Evolutionary conservation across 1,140 invertebrate species (phyloP).

Genomic region (Drosophila setifemur): DNA sequence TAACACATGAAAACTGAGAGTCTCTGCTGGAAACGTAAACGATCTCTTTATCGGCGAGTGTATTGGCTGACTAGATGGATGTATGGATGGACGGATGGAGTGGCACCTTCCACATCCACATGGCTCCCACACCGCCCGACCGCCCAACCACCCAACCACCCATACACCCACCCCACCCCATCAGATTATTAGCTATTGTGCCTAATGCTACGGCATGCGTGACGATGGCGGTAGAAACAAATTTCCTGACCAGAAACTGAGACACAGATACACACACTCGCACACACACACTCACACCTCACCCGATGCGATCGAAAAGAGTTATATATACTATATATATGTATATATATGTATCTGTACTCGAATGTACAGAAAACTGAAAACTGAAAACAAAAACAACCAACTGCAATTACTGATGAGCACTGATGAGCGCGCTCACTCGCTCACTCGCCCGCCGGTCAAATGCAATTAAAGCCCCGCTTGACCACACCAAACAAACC

Average conservation of each 20-base stretch:
- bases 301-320: slow-evolving; percentile 64
- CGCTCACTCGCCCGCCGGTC: too few relatives aligned
- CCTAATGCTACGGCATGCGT: slow-evolving; percentile 80
- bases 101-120: slow-evolving; percentile 11
- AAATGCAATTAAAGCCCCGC: slow-evolving; percentile 66
- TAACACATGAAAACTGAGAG: too few relatives aligned
- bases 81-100: too few relatives aligned
- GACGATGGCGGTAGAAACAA: slow-evolving; percentile 74
- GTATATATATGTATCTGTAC: too few relatives aligned
- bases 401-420: slow-evolving; percentile 60
- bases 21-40: not conserved
- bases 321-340: too few relatives aligned
- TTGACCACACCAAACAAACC: slow-evolving; percentile 36
- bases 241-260: slow-evolving; percentile 63
- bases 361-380: slow-evolving; percentile 25
- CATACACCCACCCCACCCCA: not conserved
- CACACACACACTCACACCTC: slow-evolving; percentile 11
- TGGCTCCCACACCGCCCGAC: not conserved
- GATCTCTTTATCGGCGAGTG: slow-evolving; percentile 6
- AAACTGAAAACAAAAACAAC: slow-evolving; percentile 14
- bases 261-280: not conserved
- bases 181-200: slow-evolving; percentile 59
- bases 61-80: too few relatives aligned
- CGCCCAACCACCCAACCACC: not conserved
- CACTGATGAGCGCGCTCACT: slow-evolving; percentile 39